These are phyloP conservation scores for Syndactyla subalaris DNA, from an alignment of 2,797 vertebrate genomes.

Conservation along the genomic window DNA sequence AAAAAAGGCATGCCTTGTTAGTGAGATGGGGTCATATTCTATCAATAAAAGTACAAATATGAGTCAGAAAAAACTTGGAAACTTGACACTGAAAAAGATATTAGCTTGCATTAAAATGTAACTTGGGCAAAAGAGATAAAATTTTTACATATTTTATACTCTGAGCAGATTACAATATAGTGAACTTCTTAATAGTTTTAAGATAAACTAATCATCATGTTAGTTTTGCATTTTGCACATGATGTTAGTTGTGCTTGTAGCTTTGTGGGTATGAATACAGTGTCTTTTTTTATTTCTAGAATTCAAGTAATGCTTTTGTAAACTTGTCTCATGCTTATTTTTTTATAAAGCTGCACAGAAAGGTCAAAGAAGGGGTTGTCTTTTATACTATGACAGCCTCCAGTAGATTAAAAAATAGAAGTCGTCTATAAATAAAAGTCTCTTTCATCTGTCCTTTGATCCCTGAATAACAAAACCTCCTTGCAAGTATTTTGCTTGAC, in stretches of 20 bases:
- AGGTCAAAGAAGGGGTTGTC: slow-evolving; percentile 40
- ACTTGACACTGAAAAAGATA: background rate
- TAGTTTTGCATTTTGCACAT: slow-evolving; percentile 38
- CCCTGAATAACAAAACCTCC: background rate
- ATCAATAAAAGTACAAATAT: background rate
- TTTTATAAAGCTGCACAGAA: slow-evolving; percentile 44
- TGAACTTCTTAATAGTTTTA: slow-evolving; percentile 16
- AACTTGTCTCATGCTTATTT: slow-evolving; percentile 34
- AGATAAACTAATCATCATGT: background rate
- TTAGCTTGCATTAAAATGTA: background rate
- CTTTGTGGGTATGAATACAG: slow-evolving; percentile 20
- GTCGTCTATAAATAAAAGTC: slow-evolving; percentile 56
- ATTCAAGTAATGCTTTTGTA: slow-evolving; percentile 40
- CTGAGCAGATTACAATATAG: slow-evolving; percentile 1
- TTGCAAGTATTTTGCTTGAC: slow-evolving; percentile 2
- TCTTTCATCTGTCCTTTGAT: slow-evolving; percentile 63
- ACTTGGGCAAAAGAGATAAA: background rate
- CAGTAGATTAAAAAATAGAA: slow-evolving; percentile 48
- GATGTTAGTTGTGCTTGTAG: background rate
- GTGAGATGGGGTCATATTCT: background rate
- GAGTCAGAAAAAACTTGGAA: background rate
- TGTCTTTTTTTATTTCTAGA: slow-evolving; percentile 39
- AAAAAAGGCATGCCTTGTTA: background rate
- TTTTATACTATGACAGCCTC: slow-evolving; percentile 32
- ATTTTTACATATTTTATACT: background rate